These are phyloP conservation scores for Ylistrum balloti DNA, from an alignment of 1,140 invertebrate species.

Conservation along the genomic window DNA sequence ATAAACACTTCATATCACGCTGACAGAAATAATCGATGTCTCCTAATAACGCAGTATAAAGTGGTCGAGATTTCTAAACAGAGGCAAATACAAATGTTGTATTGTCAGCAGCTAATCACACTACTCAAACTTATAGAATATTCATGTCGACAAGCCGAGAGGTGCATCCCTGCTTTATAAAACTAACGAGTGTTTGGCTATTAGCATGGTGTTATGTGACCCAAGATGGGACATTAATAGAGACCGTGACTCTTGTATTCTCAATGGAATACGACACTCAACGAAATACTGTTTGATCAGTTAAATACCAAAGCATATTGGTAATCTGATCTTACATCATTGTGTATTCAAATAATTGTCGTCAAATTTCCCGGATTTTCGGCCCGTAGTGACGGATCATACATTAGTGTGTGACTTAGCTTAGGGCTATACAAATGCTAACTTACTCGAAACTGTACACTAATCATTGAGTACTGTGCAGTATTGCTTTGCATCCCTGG, in stretches of 20 bases:
- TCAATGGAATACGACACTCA: not conserved
- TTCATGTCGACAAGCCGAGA: not conserved
- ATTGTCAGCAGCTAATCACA: not conserved
- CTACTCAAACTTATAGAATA: not conserved
- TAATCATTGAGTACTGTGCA: not conserved
- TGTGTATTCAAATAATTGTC: constrained; percentile 28
- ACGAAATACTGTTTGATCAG: not conserved
- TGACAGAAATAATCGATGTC: not conserved
- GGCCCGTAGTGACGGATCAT: not conserved
- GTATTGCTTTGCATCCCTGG: not conserved
- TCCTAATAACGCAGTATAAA: not conserved
- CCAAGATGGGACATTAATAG: not conserved
- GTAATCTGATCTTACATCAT: not conserved
- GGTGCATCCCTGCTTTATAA: not conserved
- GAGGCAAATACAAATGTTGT: not conserved
- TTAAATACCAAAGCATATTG: not conserved
- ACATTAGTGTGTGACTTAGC: constrained; percentile 3
- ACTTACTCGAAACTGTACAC: not conserved
- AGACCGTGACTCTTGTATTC: not conserved
- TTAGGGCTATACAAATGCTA: not conserved
- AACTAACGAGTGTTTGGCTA: not conserved
- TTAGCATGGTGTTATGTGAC: not conserved
- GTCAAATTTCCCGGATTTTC: constrained; percentile 6
- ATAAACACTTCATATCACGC: not conserved
- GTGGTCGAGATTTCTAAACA: not conserved